Evolutionary conservation across 2,797 vertebrate genomes (phyloP), one percentile per base, ranked within the genome.

Genomic region (Gila robusta): DNA sequence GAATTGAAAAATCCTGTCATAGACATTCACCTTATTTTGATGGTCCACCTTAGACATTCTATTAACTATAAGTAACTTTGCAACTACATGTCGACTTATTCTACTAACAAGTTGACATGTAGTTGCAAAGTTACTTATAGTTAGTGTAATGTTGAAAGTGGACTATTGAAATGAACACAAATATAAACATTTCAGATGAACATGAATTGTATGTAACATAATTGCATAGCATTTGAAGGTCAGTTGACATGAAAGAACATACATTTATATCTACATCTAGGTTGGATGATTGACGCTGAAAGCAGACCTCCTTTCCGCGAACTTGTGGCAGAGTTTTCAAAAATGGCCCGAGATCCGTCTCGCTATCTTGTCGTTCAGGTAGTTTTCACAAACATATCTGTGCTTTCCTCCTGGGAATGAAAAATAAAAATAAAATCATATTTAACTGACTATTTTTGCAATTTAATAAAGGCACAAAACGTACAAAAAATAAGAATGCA

Each of bases 211-310:
- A 21, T 54, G 49, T 23, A 52, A 28, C 14, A 49, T 76, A 23
- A 73, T 5, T 19, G 7, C 71, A 49, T 41, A n/a, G 37, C 21
- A 78, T 7, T 14, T 70, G 23, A 72, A 21, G 8, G 11, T 37
- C 70, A 72, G 23, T 8, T 44, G 54, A 41, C 37, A 6, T 62
- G 8, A 79, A 54, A 3, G 23, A n/a, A 79, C 14, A 32, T 47
- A 2, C 0, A 37, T 37, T 6, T 44, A 0, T 56, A 16, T 71
- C 39, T 41, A 49, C 11, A 82, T 74, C 69, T 91, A 99, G 98
- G 98, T 91, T 99, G 98, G 98, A 99, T 99, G 98, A 99, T 99
- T 0, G 97, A 99, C 82, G 96, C 97, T 1, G 97, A 97, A 49
- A 98, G 97, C 87, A 96, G 98, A 19, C 98, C 98, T 2, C 94